These are phyloP conservation scores for Andrena fulva DNA, from an alignment of 2,888 invertebrate species.

Conservation along the genomic window DNA sequence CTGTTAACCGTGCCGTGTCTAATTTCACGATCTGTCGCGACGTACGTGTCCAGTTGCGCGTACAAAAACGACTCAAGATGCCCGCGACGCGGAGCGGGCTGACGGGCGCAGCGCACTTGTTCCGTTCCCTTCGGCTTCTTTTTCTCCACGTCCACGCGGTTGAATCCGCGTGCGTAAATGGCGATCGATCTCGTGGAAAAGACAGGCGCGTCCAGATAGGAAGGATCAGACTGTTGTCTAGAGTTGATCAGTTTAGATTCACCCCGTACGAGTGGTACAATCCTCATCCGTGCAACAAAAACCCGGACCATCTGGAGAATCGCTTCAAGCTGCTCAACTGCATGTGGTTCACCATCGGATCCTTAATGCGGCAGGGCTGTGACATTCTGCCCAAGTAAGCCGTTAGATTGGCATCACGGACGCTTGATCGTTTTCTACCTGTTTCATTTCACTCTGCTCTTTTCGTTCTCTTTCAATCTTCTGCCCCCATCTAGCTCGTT, in stretches of 20 bases:
- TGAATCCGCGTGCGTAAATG: constrained; percentile 51
- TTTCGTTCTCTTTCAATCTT: not conserved
- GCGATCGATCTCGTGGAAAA: constrained; percentile 31
- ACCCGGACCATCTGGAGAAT: constrained; percentile 94
- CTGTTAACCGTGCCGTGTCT: not conserved
- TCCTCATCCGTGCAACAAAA: constrained; percentile 93
- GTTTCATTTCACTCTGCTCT: not conserved
- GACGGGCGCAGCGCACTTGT: constrained; percentile 30
- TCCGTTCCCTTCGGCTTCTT: constrained; percentile 32
- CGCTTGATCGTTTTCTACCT: constrained; percentile 49
- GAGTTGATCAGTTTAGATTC: constrained; percentile 88
- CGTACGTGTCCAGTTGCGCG: not conserved
- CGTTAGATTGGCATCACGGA: constrained; percentile 61
- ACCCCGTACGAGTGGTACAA: constrained; percentile 98
- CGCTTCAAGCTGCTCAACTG: constrained; percentile 97
- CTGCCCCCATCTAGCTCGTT: not conserved
- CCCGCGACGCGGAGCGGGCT: not conserved
- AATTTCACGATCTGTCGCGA: constrained; percentile 42
- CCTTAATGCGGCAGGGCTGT: constrained; percentile 98
- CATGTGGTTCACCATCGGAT: constrained; percentile 98
- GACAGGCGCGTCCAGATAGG: constrained; percentile 22
- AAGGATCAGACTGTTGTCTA: constrained; percentile 59
- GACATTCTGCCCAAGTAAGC: constrained; percentile 97
- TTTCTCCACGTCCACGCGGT: constrained; percentile 35
- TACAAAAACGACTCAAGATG: constrained; percentile 3